Evolutionary conservation across 2,113 vertebrate species (phyloP), one percentile per base, ranked within the genome.

Genomic region (Anseranas semipalmata): DNA sequence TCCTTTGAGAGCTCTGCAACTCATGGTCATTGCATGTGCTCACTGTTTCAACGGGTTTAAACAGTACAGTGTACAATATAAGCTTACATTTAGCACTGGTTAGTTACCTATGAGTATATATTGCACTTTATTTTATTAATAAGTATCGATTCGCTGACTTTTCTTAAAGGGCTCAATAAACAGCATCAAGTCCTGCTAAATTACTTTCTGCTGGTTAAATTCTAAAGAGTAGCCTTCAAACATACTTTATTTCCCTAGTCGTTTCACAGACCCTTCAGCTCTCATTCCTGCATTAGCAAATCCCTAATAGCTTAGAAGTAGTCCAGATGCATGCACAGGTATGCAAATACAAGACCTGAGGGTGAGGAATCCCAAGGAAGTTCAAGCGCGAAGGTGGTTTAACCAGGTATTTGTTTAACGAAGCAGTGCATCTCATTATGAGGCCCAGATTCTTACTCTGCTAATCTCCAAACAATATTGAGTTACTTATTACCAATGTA

Each of bases 291-390:
- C 13, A 68, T 25, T 22, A 94, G 15, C 58, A 89, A 82, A 81
- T 43, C 83, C 73, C 13, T 52, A 90, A 60, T 3, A 76, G 60
- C 84, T 58, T 39, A 56, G 12, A 50, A 63, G 8, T 2, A 84
- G 43, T 33, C 56, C 33, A 35, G 59, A 32, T 45, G 88, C 24
- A 81, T 6, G 35, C 66, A 76, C 60, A 52, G 48, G 73, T 70
- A 91, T 56, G 80, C 60, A 96, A 93, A 94, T 39, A 68, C 45
- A 62, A 56, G 62, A 87, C 94, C 80, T 48, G 24, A 96, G 80
- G 77, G 80, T 65, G 60, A 89, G 62, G 45, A 96, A 94, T 85
- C 46, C 70, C 39, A 68, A 78, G 76, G 68, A 95, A 94, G 48
- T n/a, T 58, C 19, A 79, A 58, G 59, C 59, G 18, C 50, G 90